Evolutionary conservation across 2,797 vertebrate genomes (phyloP).

Genomic region (Notolepis coatsorum): DNA sequence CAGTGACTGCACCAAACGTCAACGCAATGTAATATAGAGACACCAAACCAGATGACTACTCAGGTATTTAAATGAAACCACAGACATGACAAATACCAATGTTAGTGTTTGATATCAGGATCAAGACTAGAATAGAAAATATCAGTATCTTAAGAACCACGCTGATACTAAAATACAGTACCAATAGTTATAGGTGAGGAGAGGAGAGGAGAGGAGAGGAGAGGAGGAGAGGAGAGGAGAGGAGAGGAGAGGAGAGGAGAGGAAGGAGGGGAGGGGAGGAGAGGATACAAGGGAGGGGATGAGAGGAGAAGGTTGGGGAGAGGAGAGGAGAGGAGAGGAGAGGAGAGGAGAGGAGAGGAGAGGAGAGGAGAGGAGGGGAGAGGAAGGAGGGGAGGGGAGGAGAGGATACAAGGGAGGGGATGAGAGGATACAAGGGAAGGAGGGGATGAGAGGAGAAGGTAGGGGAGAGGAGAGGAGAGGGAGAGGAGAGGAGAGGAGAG

Average conservation of each 20-base stretch:
- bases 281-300: too few species aligned
- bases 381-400: not conserved
- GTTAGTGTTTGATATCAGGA: too few species aligned
- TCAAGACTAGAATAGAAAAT: not conserved
- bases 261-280: not conserved
- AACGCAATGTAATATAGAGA: not conserved
- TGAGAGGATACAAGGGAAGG: too few species aligned
- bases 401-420: not conserved
- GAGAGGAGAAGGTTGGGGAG: not conserved
- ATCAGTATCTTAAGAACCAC: too few species aligned
- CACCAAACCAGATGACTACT: not conserved
- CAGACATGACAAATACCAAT: too few species aligned
- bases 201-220: not conserved
- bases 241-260: not conserved
- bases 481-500: not conserved
- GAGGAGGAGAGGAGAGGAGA: not conserved
- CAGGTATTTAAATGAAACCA: too few species aligned
- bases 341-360: not conserved
- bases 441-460: too few species aligned
- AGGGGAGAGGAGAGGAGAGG: not conserved
- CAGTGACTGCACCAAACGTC: not conserved
- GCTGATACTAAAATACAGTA: too few species aligned
- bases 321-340: not conserved
- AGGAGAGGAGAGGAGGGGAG: not conserved
- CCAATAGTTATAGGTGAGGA: too few species aligned